phyloP scores from a whole-genome alignment of 2,888 invertebrate species.

The Nephrotoma guestfalica region DNA sequence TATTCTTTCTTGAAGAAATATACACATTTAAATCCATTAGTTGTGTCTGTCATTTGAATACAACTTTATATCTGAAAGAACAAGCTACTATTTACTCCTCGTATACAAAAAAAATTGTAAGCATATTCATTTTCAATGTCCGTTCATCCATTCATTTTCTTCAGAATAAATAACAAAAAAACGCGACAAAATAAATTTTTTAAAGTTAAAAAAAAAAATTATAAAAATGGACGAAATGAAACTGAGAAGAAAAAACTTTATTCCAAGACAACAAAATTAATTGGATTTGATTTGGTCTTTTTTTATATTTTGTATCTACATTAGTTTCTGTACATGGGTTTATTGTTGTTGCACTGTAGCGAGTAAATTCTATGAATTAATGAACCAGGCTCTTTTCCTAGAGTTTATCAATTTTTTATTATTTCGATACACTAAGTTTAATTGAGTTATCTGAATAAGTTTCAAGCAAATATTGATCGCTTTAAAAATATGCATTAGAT shows the following conservation, averaged over 20 bases:
- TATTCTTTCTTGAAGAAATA: neutral
- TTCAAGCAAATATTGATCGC: too few relatives aligned
- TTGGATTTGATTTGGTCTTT: neutral
- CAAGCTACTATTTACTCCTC: neutral
- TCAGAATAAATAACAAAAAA: neutral
- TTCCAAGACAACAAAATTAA: neutral
- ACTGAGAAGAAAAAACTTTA: neutral
- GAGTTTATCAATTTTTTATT: neutral
- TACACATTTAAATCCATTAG: neutral
- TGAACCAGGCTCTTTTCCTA: neutral
- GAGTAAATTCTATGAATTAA: neutral
- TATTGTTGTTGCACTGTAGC: neutral
- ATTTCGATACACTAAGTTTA: neutral
- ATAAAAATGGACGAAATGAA: neutral
- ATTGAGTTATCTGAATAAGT: neutral
- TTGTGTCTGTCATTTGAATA: neutral
- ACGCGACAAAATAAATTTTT: neutral
- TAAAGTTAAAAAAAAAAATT: neutral
- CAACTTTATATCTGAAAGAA: neutral
- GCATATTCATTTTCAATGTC: neutral
- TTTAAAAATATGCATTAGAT: too few relatives aligned
- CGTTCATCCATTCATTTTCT: neutral
- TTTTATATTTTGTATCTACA: neutral
- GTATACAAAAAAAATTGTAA: neutral
- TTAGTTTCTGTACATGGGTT: neutral